Conservation (phyloP, 2,888 invertebrate genomes). For the Stramonita haemastoma region DNA sequence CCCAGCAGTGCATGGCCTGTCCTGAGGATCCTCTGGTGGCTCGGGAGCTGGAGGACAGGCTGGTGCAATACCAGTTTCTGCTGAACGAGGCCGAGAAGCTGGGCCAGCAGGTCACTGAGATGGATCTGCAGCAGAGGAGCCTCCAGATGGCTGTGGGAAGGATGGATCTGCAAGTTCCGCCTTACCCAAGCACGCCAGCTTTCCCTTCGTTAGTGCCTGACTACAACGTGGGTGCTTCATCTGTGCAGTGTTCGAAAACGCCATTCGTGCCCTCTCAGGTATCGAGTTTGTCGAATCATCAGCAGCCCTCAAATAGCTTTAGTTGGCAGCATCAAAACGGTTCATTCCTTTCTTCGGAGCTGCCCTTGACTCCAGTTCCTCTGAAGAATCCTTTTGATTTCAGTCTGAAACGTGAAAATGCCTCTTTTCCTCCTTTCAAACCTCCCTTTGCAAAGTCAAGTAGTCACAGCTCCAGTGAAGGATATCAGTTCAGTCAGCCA, state of each 20-base stretch:
- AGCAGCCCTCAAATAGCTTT: too few relatives aligned
- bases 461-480: not conserved
- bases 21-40: not conserved
- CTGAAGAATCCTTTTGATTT: not conserved
- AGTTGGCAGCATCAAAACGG: too few relatives aligned
- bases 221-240: not conserved
- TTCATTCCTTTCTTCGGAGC: not conserved
- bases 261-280: not conserved
- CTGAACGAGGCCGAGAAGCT: not conserved
- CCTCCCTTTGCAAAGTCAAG: not conserved
- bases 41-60: not conserved
- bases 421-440: not conserved
- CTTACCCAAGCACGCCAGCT: not conserved
- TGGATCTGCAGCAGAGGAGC: not conserved
- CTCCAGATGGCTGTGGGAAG: not conserved
- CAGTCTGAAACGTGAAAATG: not conserved
- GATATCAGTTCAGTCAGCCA: not conserved
- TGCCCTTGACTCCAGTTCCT: slow-evolving; percentile 5
- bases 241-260: not conserved
- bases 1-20: not conserved
- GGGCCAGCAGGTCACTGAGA: not conserved
- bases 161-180: too few relatives aligned
- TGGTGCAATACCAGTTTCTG: slow-evolving; percentile 16
- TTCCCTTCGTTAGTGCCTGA: not conserved
- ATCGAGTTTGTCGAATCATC: too few relatives aligned